A percentile compares a stretch with the other conserved stretches of the same genome.
phyloP scores from a whole-genome alignment of 2,113 vertebrate genomes.

The Pterocles burchelli region DNA sequence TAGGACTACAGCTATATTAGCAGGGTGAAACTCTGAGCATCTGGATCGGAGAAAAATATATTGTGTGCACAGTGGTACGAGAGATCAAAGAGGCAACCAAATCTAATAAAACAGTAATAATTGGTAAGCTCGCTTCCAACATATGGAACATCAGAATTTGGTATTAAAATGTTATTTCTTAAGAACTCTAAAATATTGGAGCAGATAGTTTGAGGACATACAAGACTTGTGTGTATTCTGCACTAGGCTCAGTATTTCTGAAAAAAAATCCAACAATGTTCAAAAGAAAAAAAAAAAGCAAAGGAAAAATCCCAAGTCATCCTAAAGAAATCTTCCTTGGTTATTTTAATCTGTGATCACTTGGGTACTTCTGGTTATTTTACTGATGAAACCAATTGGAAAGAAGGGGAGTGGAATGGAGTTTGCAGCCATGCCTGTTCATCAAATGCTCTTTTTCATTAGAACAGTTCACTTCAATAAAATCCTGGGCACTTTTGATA shows the following conservation, averaged over 20 bases:
- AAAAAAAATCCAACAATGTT: not conserved
- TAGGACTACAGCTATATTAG: conserved; percentile 59
- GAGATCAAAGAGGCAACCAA: conserved; percentile 67
- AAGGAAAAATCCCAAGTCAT: not conserved
- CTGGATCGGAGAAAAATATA: conserved; percentile 54
- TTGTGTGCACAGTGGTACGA: conserved; percentile 27
- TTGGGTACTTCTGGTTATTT: conserved; percentile 39
- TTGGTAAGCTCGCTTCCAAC: conserved; percentile 52
- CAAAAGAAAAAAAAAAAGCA: not conserved
- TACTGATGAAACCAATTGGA: conserved; percentile 21
- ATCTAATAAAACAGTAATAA: conserved; percentile 66
- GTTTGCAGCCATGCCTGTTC: conserved; percentile 47
- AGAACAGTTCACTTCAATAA: conserved; percentile 68
- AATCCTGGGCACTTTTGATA: conserved; percentile 71
- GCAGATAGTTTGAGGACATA: conserved; percentile 58
- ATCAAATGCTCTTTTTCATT: conserved; percentile 67
- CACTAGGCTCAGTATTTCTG: not conserved
- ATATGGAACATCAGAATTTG: conserved; percentile 54
- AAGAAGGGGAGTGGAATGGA: not conserved
- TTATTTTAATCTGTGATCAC: conserved; percentile 33
- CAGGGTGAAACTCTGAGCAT: conserved; percentile 49
- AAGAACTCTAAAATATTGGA: conserved; percentile 53
- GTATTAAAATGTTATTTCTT: conserved; percentile 59
- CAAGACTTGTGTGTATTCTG: not conserved
- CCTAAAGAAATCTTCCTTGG: not conserved